Evolutionary conservation across 2,797 vertebrate species (phyloP).

Genomic region (Pangasius macronema): DNA sequence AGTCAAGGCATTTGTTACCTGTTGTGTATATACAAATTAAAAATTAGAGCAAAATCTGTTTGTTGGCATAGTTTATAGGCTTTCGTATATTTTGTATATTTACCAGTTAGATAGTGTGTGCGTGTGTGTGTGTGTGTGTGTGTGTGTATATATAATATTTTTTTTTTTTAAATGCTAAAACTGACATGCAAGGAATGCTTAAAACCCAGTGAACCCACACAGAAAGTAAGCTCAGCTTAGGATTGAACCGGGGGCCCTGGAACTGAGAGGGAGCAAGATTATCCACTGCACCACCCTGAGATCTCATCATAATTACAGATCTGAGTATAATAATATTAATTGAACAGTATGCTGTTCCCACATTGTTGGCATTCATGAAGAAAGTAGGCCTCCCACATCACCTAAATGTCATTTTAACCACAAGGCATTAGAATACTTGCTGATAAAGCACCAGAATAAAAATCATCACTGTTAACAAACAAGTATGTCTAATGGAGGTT

Average conservation of each 20-base stretch:
- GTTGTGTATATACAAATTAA: not conserved
- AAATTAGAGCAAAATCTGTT: not conserved
- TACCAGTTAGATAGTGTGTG: not conserved
- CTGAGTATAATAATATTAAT: not conserved
- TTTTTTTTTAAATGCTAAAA: too few species aligned
- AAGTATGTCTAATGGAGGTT: not conserved
- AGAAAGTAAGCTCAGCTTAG: not conserved
- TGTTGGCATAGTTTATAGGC: not conserved
- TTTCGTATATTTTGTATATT: not conserved
- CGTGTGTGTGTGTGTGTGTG: too few species aligned
- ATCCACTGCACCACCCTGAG: not conserved
- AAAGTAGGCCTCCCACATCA: not conserved
- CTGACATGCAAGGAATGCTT: not conserved
- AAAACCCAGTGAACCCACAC: not conserved
- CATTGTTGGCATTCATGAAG: not conserved
- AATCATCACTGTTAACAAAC: not conserved
- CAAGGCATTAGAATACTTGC: not conserved
- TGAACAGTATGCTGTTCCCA: not conserved
- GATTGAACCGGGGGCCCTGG: not conserved
- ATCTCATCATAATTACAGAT: not conserved
- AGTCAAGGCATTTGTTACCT: not conserved
- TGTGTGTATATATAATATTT: too few species aligned
- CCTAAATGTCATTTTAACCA: not conserved
- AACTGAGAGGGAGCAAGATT: not conserved
- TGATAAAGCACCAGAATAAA: not conserved